These are phyloP conservation scores for Melanerpes aurifrons DNA, from an alignment of 2,113 vertebrate genomes.

Conservation along the genomic window DNA sequence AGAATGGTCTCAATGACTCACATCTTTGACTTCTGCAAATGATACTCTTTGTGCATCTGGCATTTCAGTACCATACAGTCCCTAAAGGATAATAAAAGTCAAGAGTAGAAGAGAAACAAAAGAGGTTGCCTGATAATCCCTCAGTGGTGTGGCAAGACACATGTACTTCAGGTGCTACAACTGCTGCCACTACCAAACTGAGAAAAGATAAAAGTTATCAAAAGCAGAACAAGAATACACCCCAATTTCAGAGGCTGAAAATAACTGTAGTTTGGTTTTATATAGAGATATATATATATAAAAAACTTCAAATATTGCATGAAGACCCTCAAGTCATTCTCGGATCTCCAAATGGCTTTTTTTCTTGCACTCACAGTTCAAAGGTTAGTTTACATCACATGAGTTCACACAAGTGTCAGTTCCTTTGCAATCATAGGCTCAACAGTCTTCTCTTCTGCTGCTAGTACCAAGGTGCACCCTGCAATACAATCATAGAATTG, in stretches of 20 bases:
- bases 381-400: slow-evolving; percentile 15
- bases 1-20: slow-evolving; percentile 18
- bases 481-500: neutral
- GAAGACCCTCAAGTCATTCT: slow-evolving; percentile 42
- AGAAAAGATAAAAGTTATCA: neutral
- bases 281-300: neutral
- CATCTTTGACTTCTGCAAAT: neutral
- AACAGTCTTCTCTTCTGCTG: slow-evolving; percentile 47
- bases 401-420: slow-evolving; percentile 50
- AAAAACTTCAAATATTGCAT: slow-evolving; percentile 48
- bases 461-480: slow-evolving; percentile 60
- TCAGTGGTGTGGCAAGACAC: neutral
- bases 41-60: neutral
- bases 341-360: slow-evolving; percentile 51
- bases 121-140: neutral
- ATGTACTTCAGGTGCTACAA: neutral
- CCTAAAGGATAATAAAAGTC: neutral
- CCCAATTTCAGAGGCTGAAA: slow-evolving; percentile 15
- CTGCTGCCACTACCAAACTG: neutral
- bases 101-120: neutral
- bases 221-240: neutral
- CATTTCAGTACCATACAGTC: slow-evolving; percentile 23
- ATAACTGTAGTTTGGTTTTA: neutral
- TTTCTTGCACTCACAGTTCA: slow-evolving; percentile 55
- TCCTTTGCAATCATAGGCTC: slow-evolving; percentile 62